Conservation (phyloP, 2,113 vertebrate genomes). For the Cyprinodon variegatus region DNA sequence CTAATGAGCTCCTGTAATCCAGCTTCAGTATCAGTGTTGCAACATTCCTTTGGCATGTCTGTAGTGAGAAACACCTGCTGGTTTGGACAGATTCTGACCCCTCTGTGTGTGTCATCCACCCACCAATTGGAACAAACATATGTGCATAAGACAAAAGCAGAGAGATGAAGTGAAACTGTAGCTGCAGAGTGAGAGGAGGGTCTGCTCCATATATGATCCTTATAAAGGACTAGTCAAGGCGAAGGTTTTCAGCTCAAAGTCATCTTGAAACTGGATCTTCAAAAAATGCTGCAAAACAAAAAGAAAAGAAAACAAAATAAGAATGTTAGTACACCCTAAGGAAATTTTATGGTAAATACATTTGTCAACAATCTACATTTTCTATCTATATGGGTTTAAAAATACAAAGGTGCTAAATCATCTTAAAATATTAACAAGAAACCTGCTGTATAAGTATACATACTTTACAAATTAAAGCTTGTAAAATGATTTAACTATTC, state of each 20-base stretch:
- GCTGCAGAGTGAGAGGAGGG: conserved; percentile 49
- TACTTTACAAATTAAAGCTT: not conserved
- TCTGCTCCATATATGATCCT: conserved; percentile 28
- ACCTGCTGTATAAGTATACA: too few relatives aligned
- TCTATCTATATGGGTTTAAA: too few relatives aligned
- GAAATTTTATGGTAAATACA: not conserved
- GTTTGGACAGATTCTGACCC: conserved; percentile 16
- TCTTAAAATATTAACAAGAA: not conserved
- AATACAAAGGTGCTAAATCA: not conserved
- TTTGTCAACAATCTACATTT: not conserved
- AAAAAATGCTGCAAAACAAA: conserved; percentile 75
- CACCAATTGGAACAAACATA: conserved; percentile 22
- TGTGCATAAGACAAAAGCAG: conserved; percentile 3
- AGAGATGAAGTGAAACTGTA: conserved; percentile 18
- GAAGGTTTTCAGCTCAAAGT: conserved; percentile 31
- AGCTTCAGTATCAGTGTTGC: conserved; percentile 16
- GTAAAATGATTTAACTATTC: not conserved
- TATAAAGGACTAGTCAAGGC: not conserved
- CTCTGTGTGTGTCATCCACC: conserved; percentile 24
- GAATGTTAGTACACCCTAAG: conserved; percentile 1
- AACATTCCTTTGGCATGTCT: conserved; percentile 24
- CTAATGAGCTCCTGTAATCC: conserved; percentile 52
- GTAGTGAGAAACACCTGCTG: conserved; percentile 35
- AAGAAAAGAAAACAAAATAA: conserved; percentile 7
- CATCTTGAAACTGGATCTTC: conserved; percentile 77